phyloP scores from a whole-genome alignment of 2,888 invertebrate species.

The Nephrotoma guestfalica region DNA sequence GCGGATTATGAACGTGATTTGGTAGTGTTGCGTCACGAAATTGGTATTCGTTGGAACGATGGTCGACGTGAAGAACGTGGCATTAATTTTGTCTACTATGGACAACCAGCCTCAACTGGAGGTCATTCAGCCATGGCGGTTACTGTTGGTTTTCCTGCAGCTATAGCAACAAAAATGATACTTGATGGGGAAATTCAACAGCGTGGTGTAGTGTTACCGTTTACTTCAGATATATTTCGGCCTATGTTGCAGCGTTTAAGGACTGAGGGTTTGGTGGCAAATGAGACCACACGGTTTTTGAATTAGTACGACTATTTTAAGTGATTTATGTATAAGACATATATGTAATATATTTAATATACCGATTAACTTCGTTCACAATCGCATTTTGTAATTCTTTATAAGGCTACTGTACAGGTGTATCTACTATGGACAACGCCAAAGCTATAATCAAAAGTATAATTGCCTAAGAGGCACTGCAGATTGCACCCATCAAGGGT shows the following conservation, averaged over 20 bases:
- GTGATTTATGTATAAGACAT: neutral
- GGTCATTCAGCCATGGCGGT: conserved; percentile 95
- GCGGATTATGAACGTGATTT: conserved; percentile 68
- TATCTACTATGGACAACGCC: too few relatives aligned
- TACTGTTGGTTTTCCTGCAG: conserved; percentile 85
- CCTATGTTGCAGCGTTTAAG: conserved; percentile 80
- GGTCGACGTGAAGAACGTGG: conserved; percentile 65
- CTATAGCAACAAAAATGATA: conserved; percentile 95
- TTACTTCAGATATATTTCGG: conserved; percentile 81
- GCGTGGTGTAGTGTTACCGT: conserved; percentile 83
- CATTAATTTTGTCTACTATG: conserved; percentile 82
- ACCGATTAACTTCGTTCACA: neutral
- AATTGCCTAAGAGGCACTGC: too few relatives aligned
- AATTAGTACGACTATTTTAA: neutral
- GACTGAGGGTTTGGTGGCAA: conserved; percentile 64
- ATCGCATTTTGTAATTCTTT: too few relatives aligned
- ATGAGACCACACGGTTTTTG: conserved; percentile 45
- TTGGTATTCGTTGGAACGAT: conserved; percentile 86
- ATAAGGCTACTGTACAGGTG: too few relatives aligned
- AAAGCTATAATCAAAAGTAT: too few relatives aligned
- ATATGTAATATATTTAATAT: neutral
- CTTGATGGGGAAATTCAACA: conserved; percentile 96
- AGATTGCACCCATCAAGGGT: too few relatives aligned
- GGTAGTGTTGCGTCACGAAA: conserved; percentile 84
- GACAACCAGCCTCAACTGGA: conserved; percentile 39